Percentiles rank a stretch among this genome's conserved stretches.
Evolutionary conservation across 2,113 vertebrate genomes (phyloP).

Genomic region (Todiramphus saurophagus): DNA sequence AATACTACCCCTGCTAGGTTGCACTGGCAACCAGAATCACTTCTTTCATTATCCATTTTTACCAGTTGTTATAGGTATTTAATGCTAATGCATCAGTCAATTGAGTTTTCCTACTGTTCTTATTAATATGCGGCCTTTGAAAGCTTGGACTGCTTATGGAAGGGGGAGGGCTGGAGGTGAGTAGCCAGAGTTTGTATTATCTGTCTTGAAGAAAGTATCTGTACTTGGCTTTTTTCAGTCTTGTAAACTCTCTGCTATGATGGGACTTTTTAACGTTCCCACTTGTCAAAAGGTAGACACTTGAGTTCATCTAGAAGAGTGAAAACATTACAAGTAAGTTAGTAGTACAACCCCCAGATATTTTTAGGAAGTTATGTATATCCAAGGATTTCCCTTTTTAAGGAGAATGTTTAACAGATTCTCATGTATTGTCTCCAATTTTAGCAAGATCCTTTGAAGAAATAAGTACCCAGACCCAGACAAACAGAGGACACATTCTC

Average conservation of each 20-base stretch:
- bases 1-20: conserved; percentile 13
- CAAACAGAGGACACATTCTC: not conserved
- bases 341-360: not conserved
- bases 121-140: not conserved
- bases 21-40: not conserved
- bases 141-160: not conserved
- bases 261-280: not conserved
- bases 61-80: not conserved
- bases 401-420: not conserved
- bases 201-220: not conserved
- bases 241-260: not conserved
- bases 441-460: not conserved
- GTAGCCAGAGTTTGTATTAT: not conserved
- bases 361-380: not conserved
- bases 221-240: not conserved
- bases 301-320: not conserved
- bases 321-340: not conserved
- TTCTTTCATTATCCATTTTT: not conserved
- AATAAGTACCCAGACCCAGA: not conserved
- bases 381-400: not conserved
- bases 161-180: not conserved
- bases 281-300: not conserved
- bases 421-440: not conserved
- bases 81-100: not conserved
- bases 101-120: not conserved